Percentiles rank a stretch among this genome's conserved stretches.
Conservation (phyloP, 2,797 vertebrate genomes). For the Oreochromis mossambicus region DNA sequence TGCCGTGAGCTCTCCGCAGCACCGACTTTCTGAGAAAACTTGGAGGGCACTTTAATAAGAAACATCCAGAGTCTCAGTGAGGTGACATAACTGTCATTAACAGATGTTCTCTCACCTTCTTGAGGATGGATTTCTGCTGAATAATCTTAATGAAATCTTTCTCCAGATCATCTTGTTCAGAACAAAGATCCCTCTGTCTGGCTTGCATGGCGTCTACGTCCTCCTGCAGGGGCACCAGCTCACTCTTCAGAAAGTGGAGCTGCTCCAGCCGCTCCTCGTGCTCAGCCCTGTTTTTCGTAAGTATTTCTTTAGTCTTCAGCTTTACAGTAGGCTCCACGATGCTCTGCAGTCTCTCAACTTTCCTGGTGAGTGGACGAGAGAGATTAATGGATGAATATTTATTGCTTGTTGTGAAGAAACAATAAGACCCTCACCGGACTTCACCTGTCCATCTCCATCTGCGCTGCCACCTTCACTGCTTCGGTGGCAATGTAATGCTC, state of each 20-base stretch:
- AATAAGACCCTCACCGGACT: neutral
- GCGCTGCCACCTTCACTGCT: rapidly evolving
- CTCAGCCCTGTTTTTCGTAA: neutral
- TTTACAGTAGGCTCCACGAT: neutral
- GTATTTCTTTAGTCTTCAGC: neutral
- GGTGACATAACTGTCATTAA: neutral
- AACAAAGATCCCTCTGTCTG: neutral
- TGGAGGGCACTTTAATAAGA: neutral
- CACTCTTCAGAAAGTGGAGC: neutral
- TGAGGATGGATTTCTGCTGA: neutral
- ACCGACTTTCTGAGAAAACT: neutral
- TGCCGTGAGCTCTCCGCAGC: neutral
- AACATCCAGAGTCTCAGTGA: rapidly evolving
- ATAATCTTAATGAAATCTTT: neutral
- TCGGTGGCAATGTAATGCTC: neutral
- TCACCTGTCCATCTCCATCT: neutral
- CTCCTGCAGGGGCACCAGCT: neutral
- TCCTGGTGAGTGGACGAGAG: neutral
- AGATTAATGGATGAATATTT: neutral
- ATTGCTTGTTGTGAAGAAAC: neutral
- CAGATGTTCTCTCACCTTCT: neutral
- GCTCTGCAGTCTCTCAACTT: neutral
- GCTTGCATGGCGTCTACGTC: neutral
- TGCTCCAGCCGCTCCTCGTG: neutral
- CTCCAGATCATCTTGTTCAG: neutral